Evolutionary conservation across 2,888 invertebrate species (phyloP), one percentile per base, ranked within the genome.

Genomic region (Opisthograptis luteolata): DNA sequence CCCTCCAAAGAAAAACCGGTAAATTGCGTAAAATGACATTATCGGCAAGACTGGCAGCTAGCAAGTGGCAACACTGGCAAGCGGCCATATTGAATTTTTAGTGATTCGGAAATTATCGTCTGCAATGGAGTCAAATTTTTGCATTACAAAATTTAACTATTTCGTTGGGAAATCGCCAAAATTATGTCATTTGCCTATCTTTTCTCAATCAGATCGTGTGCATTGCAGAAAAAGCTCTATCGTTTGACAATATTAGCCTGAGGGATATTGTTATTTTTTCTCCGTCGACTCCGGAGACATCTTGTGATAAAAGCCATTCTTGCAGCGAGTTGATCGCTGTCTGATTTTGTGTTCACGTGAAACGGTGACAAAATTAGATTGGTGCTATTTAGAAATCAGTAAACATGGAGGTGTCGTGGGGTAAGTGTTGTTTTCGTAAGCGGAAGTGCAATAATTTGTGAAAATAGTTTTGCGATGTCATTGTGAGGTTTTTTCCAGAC

Each of bases 391-490:
- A 76, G 65, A 70, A 65, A 69, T 76, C 74, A 64, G 72, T 77
- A 83, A 87, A 70, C 80, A 94, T 94, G 94, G 94, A 94, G 66
- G 94, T 93, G 83, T 93, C 94, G 80, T 94, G 94, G 94, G 94
- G 94, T 94, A 86, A 79, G 93, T 81, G 65, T 66, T 57, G 42
- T 44, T 59, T 58, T 50, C 55, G 47, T 41, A 52, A 35, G 42
- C 55, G 44, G 70, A 49, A 70, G 62, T 62, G 56, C 54, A 66
- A 66, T 69, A 72, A 64, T 7, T 22, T 48, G 10, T 45, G 50
- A 54, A 62, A 50, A 53, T 64, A 43, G 27, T 58, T 56, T 54
- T 50, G 61, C 73, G 61, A 76, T 72, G 72, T 75, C 74, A 73
- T 69, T 72, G 59, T 60, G 64, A 70, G 66, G 68, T 72, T 73